Evolutionary conservation across 2,888 invertebrate genomes (phyloP).

Genomic region (Drosophila meridionalis): DNA sequence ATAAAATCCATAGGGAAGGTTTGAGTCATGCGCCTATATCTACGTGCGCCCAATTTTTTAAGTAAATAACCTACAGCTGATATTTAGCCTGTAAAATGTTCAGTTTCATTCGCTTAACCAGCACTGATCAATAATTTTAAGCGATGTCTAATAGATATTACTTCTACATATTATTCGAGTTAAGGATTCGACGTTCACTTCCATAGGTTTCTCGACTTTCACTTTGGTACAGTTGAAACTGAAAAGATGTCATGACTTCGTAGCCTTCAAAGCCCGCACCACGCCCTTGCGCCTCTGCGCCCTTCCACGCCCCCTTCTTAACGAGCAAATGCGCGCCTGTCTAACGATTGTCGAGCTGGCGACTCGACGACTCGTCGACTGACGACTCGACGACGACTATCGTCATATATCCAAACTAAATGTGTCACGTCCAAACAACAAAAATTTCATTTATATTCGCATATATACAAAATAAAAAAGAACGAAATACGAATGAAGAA

Average conservation of each 20-base stretch:
- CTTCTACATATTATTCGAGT: too few relatives aligned
- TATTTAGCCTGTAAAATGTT: too few relatives aligned
- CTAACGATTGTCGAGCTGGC: constrained; percentile 44
- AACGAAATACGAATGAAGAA: constrained; percentile 21
- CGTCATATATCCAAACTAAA: constrained; percentile 79
- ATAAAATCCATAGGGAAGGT: too few relatives aligned
- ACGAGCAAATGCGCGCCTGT: constrained; percentile 71
- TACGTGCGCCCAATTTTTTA: too few relatives aligned
- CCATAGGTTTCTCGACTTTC: not conserved
- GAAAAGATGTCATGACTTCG: constrained; percentile 11
- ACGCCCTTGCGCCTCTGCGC: not conserved
- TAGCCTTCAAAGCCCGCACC: not conserved
- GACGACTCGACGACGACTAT: constrained; percentile 52
- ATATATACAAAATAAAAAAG: constrained; percentile 44
- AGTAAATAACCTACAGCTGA: too few relatives aligned
- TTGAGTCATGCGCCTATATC: too few relatives aligned
- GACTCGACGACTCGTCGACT: constrained; percentile 31
- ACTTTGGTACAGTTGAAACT: constrained; percentile 24
- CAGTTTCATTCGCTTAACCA: too few relatives aligned
- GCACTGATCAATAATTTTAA: too few relatives aligned
- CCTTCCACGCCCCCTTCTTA: constrained; percentile 21
- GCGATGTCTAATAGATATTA: too few relatives aligned
- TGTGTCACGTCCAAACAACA: constrained; percentile 81
- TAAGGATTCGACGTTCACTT: too few relatives aligned
- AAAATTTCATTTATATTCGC: constrained; percentile 82